A percentile compares a stretch with the other conserved stretches of the same genome.
phyloP scores from a whole-genome alignment of 2,888 invertebrate species.

The Meandrusa payeni region DNA sequence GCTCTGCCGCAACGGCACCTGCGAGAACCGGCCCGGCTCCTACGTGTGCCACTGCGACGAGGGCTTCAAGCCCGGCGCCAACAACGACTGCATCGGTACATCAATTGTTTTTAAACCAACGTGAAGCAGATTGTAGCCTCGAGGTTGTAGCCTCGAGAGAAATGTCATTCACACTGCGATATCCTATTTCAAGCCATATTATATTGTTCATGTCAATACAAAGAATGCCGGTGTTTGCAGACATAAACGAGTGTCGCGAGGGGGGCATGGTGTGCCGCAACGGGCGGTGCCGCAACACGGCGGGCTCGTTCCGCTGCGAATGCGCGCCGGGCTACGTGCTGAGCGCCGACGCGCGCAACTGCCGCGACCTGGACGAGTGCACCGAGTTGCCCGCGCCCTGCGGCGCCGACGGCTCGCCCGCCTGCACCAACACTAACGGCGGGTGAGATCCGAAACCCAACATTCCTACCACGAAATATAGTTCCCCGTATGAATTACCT shows the following conservation, averaged over 20 bases:
- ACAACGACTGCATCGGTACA: conserved; percentile 90
- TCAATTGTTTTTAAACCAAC: too few relatives aligned
- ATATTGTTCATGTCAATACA: too few relatives aligned
- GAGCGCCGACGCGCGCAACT: conserved; percentile 87
- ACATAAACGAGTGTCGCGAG: conserved; percentile 91
- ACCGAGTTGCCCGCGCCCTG: conserved; percentile 74
- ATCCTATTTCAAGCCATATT: too few relatives aligned
- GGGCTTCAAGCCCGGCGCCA: conserved; percentile 88
- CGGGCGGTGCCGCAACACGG: conserved; percentile 89
- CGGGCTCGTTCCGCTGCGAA: conserved; percentile 90
- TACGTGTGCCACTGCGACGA: conserved; percentile 88
- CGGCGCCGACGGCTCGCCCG: conserved; percentile 59
- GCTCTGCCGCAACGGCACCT: conserved; percentile 88
- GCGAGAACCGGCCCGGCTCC: conserved; percentile 85
- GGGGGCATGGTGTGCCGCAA: conserved; percentile 93
- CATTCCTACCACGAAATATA: too few relatives aligned
- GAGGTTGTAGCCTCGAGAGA: too few relatives aligned
- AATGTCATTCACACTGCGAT: too few relatives aligned
- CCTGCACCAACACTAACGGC: conserved; percentile 71
- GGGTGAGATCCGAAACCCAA: too few relatives aligned
- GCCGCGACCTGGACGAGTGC: conserved; percentile 90
- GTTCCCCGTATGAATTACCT: too few relatives aligned
- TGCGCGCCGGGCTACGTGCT: conserved; percentile 90
- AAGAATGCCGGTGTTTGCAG: conserved; percentile 64
- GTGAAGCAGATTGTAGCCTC: too few relatives aligned